phyloP scores from a whole-genome alignment of 1,140 invertebrate species.

The Lerema accius region DNA sequence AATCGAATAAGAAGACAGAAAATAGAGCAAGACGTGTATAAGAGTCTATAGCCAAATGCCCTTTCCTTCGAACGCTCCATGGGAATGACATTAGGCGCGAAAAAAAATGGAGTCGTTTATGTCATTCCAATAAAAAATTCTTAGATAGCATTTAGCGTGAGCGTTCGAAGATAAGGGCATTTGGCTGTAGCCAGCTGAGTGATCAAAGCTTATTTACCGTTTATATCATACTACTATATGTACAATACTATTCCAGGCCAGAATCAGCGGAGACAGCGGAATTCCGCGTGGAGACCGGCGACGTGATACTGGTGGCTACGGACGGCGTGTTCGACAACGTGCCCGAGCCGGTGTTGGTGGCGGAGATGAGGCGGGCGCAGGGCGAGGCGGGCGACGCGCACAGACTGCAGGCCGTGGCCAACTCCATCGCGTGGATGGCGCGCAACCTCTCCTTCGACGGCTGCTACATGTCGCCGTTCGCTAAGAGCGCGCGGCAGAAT shows the following conservation, averaged over 20 bases:
- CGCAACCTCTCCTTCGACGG: constrained; percentile 95
- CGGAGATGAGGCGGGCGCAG: constrained; percentile 87
- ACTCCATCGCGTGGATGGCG: constrained; percentile 97
- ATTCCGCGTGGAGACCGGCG: constrained; percentile 96
- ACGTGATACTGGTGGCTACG: constrained; percentile 97
- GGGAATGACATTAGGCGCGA: too few relatives aligned
- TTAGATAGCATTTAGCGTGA: too few relatives aligned
- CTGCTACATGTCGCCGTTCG: constrained; percentile 97
- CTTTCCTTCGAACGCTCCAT: too few relatives aligned
- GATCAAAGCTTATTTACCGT: too few relatives aligned
- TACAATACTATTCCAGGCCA: constrained; percentile 90
- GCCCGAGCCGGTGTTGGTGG: constrained; percentile 93
- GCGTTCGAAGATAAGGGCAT: too few relatives aligned
- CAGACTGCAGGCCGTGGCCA: constrained; percentile 94
- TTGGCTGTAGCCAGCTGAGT: too few relatives aligned
- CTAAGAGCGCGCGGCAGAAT: constrained; percentile 94
- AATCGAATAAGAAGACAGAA: too few relatives aligned
- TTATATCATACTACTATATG: too few relatives aligned
- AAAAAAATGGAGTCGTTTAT: too few relatives aligned
- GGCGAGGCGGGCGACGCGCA: constrained; percentile 83
- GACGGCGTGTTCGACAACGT: constrained; percentile 99
- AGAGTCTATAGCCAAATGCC: too few relatives aligned
- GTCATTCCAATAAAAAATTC: too few relatives aligned
- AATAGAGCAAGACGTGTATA: too few relatives aligned
- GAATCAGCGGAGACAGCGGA: constrained; percentile 95